These are phyloP conservation scores for Teleiodes luculella DNA, from an alignment of 2,888 invertebrate genomes.

Conservation along the genomic window DNA sequence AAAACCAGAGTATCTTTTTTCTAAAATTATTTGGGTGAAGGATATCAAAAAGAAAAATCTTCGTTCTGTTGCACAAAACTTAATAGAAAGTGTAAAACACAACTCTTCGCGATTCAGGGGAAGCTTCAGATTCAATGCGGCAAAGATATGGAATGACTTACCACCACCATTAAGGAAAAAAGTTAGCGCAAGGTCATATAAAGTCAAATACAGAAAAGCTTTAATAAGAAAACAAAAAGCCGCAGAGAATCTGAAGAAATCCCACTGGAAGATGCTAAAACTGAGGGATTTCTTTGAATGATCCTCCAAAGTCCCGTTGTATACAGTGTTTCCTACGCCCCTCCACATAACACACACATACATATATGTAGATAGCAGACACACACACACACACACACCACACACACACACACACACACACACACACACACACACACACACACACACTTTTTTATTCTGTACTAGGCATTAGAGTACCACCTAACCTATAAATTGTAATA, in stretches of 20 bases:
- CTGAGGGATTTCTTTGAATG: too few species aligned
- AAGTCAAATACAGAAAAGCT: neutral
- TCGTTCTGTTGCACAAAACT: neutral
- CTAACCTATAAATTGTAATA: too few species aligned
- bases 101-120: neutral
- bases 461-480: too few species aligned
- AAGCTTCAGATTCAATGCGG: neutral
- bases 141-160: neutral
- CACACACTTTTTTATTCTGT: neutral
- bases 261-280: neutral
- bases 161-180: neutral
- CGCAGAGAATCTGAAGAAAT: neutral
- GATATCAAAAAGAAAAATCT: neutral
- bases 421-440: neutral
- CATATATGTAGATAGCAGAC: neutral
- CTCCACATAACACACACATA: too few species aligned
- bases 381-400: neutral
- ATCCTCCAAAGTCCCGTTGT: too few species aligned
- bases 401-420: neutral
- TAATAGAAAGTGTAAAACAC: neutral
- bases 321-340: too few species aligned
- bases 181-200: neutral
- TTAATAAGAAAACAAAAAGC: neutral
- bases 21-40: neutral
- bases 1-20: constrained; percentile 1